These are phyloP conservation scores for Hycleus cichorii DNA, from an alignment of 1,140 invertebrate species.

Conservation along the genomic window DNA sequence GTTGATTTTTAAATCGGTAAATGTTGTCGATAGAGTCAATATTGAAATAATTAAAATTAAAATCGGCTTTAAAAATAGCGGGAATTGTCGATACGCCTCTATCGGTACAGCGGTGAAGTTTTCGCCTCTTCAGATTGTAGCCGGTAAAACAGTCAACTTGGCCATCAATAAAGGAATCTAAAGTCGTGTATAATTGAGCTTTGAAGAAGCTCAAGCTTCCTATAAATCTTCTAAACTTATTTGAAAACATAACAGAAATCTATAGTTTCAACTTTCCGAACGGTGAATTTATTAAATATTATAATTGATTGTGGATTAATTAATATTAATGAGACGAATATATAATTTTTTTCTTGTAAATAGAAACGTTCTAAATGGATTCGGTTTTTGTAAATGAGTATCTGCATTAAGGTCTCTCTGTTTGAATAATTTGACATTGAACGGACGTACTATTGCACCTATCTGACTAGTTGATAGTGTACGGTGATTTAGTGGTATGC, in stretches of 20 bases:
- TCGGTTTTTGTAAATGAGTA: not conserved
- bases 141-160: slow-evolving; percentile 33
- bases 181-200: not conserved
- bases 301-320: too few species aligned
- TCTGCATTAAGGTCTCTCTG: slow-evolving; percentile 6
- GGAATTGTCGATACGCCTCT: slow-evolving; percentile 21
- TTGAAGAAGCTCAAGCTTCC: not conserved
- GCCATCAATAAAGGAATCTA: slow-evolving; percentile 19
- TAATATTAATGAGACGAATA: too few species aligned
- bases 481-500: slow-evolving; percentile 37
- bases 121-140: slow-evolving; percentile 15
- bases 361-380: too few species aligned
- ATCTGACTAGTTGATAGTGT: slow-evolving; percentile 35
- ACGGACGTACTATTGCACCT: slow-evolving; percentile 34
- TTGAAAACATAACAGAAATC: too few species aligned
- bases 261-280: too few species aligned
- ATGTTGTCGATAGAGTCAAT: too few species aligned
- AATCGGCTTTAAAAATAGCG: too few species aligned
- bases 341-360: too few species aligned
- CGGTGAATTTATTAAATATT: too few species aligned
- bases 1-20: too few species aligned
- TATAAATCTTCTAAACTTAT: too few species aligned
- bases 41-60: too few species aligned
- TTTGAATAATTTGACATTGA: slow-evolving; percentile 30
- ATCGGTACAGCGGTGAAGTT: slow-evolving; percentile 31